phyloP scores from a whole-genome alignment of 2,888 invertebrate genomes.

The Ernsta delagoae region DNA sequence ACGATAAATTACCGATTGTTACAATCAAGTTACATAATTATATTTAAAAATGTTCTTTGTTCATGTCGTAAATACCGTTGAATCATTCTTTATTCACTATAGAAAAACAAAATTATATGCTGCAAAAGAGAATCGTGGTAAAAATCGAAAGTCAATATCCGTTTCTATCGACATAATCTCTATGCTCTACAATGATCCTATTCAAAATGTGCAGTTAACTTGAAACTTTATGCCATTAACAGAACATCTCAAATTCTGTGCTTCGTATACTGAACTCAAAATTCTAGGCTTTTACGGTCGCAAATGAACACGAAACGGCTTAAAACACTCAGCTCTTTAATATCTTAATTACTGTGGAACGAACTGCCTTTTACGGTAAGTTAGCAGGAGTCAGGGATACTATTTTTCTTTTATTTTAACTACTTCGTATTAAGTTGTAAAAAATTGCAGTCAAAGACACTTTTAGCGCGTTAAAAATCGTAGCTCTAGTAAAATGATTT shows the following conservation, averaged over 20 bases:
- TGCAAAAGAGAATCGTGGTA: no score
- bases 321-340: conserved; percentile 36
- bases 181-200: conserved; percentile 15
- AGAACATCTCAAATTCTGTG: conserved; percentile 22
- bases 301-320: conserved; percentile 31
- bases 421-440: neutral
- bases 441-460: neutral
- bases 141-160: no score
- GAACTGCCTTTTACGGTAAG: conserved; percentile 5
- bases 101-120: no score
- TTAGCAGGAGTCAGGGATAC: neutral
- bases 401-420: neutral
- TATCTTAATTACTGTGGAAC: conserved; percentile 34
- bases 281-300: conserved; percentile 31
- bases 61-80: no score
- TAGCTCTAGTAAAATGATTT: no score
- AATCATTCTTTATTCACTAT: no score
- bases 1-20: no score
- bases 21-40: no score
- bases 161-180: neutral
- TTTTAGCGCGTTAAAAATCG: neutral
- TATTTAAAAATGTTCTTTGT: no score
- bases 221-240: conserved; percentile 16
- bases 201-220: conserved; percentile 18
- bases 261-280: conserved; percentile 14